These are phyloP conservation scores for Phataginus tetradactyla DNA, from an alignment of 2,797 vertebrate species.

Conservation along the genomic window DNA sequence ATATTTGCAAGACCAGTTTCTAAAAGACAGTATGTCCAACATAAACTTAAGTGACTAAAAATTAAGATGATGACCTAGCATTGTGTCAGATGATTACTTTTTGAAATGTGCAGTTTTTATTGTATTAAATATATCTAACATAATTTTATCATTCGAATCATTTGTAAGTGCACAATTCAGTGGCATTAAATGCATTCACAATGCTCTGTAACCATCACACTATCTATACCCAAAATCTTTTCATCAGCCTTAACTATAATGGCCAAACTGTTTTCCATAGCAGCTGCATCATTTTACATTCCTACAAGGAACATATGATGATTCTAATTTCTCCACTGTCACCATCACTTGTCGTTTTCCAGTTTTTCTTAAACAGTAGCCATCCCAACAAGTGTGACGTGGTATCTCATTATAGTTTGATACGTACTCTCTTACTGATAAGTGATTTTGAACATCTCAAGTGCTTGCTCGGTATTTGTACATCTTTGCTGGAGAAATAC, in stretches of 20 bases:
- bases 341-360: neutral
- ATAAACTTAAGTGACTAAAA: neutral
- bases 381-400: neutral
- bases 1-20: neutral
- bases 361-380: neutral
- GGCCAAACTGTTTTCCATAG: neutral
- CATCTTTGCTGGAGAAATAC: neutral
- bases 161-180: neutral
- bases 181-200: neutral
- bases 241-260: neutral
- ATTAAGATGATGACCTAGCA: neutral
- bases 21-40: neutral
- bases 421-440: neutral
- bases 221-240: neutral
- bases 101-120: neutral
- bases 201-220: neutral
- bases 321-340: neutral
- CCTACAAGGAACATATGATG: neutral
- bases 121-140: neutral
- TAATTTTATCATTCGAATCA: neutral
- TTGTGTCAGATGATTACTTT: neutral
- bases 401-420: neutral
- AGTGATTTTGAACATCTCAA: neutral
- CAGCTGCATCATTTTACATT: neutral
- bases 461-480: neutral